Percentiles rank a stretch among this genome's conserved stretches.
These are phyloP conservation scores for Uloborus diversus DNA, from an alignment of 1,140 invertebrate genomes.

Conservation along the genomic window DNA sequence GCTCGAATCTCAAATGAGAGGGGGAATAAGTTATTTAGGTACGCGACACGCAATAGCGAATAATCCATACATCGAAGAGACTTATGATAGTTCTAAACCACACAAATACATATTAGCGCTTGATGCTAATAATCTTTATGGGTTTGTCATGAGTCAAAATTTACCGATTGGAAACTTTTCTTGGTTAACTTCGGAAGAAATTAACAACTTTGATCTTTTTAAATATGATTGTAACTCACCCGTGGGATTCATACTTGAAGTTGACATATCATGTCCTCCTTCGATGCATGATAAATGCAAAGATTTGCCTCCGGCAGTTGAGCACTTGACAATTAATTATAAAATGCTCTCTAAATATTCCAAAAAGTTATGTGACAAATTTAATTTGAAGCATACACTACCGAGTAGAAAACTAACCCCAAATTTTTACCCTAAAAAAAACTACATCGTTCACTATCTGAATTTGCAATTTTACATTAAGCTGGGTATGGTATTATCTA, in stretches of 20 bases:
- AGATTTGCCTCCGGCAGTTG: neutral
- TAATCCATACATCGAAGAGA: neutral
- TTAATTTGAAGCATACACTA: neutral
- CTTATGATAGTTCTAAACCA: neutral
- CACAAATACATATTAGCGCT: neutral
- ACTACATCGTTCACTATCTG: constrained; percentile 68
- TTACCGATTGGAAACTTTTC: neutral
- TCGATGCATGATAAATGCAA: neutral
- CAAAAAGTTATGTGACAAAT: neutral
- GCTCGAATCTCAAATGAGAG: neutral
- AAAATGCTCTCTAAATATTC: neutral
- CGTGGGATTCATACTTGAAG: neutral
- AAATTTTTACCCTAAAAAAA: constrained; percentile 54
- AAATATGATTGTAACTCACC: neutral
- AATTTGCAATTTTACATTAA: constrained; percentile 66
- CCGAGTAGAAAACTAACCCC: neutral
- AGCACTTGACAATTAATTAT: neutral
- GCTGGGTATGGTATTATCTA: constrained; percentile 65
- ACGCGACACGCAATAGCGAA: neutral
- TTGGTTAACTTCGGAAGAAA: neutral
- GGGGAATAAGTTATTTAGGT: neutral
- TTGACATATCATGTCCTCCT: neutral
- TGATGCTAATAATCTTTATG: constrained; percentile 1
- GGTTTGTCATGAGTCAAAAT: neutral
- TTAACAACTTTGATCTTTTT: neutral